Conservation (phyloP, 2,888 invertebrate genomes). For the Cylloceria caligata region DNA sequence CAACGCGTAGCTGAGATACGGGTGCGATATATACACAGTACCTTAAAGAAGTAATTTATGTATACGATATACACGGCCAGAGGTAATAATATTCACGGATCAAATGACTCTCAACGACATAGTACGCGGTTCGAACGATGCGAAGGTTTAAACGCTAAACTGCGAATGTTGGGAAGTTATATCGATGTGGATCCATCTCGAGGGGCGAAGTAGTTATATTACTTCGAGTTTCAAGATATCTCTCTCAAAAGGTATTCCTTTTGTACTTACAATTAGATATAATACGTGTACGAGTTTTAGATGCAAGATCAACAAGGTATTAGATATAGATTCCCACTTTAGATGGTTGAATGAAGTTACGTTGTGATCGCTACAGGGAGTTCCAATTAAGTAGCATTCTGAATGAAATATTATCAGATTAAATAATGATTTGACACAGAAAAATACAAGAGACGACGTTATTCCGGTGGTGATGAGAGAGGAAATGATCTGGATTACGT, state of each 20-base stretch:
- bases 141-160: background rate
- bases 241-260: background rate
- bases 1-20: background rate
- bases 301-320: background rate
- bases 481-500: background rate
- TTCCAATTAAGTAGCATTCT: background rate
- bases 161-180: background rate
- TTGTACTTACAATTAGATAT: no score
- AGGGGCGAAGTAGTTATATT: background rate
- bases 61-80: background rate
- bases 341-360: background rate
- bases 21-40: background rate
- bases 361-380: no score
- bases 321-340: background rate
- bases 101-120: background rate
- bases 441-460: background rate
- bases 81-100: constrained; percentile 37
- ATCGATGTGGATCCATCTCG: background rate
- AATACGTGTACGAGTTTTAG: background rate
- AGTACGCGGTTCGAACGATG: background rate
- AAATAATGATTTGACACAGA: no score
- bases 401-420: background rate
- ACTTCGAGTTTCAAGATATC: background rate
- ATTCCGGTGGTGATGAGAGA: background rate
- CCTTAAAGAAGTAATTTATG: constrained; percentile 20